Percentiles rank a stretch among this genome's conserved stretches.
These are phyloP conservation scores for Stichodactyla helianthus DNA, from an alignment of 64 coral and sea anemone species.

Conservation along the genomic window DNA sequence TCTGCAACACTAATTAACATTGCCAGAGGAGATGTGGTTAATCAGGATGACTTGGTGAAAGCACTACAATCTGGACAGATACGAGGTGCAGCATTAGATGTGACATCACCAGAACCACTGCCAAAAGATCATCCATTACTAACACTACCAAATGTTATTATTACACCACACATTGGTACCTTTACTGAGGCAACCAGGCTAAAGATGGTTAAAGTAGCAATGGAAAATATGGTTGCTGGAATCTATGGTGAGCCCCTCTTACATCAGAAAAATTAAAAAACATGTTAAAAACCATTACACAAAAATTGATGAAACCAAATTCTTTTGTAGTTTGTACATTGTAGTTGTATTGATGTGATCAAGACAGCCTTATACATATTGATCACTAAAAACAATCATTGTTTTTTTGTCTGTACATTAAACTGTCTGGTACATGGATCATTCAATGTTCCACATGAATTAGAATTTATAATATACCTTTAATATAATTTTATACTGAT, in stretches of 20 bases:
- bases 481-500: neutral
- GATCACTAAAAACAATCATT: too few relatives aligned
- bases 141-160: slow-evolving; percentile 38
- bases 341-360: too few relatives aligned
- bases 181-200: slow-evolving; percentile 9
- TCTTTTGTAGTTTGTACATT: too few relatives aligned
- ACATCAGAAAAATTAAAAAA: neutral
- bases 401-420: too few relatives aligned
- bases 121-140: slow-evolving; percentile 50
- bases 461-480: too few relatives aligned
- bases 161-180: slow-evolving; percentile 47
- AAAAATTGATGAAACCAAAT: too few relatives aligned
- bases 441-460: too few relatives aligned
- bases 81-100: slow-evolving; percentile 39
- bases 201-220: slow-evolving; percentile 33
- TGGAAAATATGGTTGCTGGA: slow-evolving; percentile 43
- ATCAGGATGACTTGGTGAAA: slow-evolving; percentile 42
- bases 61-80: slow-evolving; percentile 49
- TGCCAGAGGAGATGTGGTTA: slow-evolving; percentile 40
- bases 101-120: slow-evolving; percentile 41
- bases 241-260: neutral
- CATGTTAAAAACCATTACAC: too few relatives aligned
- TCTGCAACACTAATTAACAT: slow-evolving; percentile 50
- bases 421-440: too few relatives aligned
- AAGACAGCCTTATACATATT: too few relatives aligned